These are phyloP conservation scores for Lethenteron camtschaticum DNA, from an alignment of 2,113 vertebrate species.

Conservation along the genomic window DNA sequence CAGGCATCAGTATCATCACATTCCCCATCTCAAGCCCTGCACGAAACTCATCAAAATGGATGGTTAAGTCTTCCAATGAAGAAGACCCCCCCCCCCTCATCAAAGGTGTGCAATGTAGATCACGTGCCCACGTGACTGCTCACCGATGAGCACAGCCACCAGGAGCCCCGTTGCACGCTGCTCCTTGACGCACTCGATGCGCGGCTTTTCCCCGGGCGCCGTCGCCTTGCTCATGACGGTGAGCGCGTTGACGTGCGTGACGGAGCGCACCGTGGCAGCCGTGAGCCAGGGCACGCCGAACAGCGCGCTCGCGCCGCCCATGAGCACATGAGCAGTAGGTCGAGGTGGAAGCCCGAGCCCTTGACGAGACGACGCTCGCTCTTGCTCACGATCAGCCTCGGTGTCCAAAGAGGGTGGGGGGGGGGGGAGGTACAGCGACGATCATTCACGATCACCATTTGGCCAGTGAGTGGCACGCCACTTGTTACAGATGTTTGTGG, in stretches of 20 bases:
- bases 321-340: constrained; percentile 72
- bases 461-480: too few species aligned
- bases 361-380: constrained; percentile 82
- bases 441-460: too few species aligned
- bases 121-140: constrained; percentile 10
- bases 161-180: constrained; percentile 80
- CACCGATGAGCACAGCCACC: constrained; percentile 66
- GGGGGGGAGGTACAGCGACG: neutral
- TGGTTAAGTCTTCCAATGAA: too few species aligned
- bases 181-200: constrained; percentile 91
- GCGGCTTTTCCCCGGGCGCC: constrained; percentile 81
- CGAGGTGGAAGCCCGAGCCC: constrained; percentile 82
- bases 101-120: too few species aligned
- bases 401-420: neutral
- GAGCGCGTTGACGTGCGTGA: constrained; percentile 79
- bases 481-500: too few species aligned
- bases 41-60: too few species aligned
- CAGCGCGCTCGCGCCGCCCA: constrained; percentile 55
- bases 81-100: too few species aligned
- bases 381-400: constrained; percentile 70
- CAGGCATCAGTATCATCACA: too few species aligned
- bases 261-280: constrained; percentile 73
- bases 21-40: too few species aligned
- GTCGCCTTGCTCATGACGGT: constrained; percentile 93
- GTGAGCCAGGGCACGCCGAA: constrained; percentile 86